Evolutionary conservation across 2,888 invertebrate species (phyloP), one percentile per base, ranked within the genome.

Genomic region (Mystacides longicornis): DNA sequence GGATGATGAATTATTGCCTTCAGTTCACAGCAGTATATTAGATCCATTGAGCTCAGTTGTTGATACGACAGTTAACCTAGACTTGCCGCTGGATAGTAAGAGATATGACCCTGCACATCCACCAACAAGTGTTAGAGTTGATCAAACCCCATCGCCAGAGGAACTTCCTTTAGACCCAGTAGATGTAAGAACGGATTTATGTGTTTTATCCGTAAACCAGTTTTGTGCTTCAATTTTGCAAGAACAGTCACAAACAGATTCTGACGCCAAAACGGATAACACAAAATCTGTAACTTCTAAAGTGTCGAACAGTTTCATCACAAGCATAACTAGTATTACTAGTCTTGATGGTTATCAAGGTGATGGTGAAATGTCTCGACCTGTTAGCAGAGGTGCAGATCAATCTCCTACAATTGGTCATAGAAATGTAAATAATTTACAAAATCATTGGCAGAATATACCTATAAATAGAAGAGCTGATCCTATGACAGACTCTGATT

Each of bases 261-360:
- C 78, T 14, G 75, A 81, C 64, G 74, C 78, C 51, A 82, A 82
- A 69, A 80, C 75, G 46, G 81, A 81, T 60, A 77, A 78, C 63
- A 75, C 76, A 7, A 83, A 83, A 68, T 82, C 82, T 2, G 78
- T 75, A 68, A 80, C 77, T 20, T 81, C 81, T 45, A 84, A 85
- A 71, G 81, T 85, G 11, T 83, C 83, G 4, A 86, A 81, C 63
- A 88, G 88, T 68, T 89, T 90, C 66, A 86, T 91, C 19, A 90
- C 89, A 2, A 90, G 91, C 66, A 87, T 91, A 18, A 91, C 91
- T n/a, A 91, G 92, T 67, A 90, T 91, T 59, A 89, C 90, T 23
- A 94, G 93, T 71, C 78, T 93, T 62, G 94, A 95, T 70, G 94
- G 95, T 43, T 94, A 93, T 72, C 93, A 93, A 73, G 93, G 93